These are phyloP conservation scores for Drosophila trichaetosa DNA, from an alignment of 2,888 invertebrate genomes.

Conservation along the genomic window DNA sequence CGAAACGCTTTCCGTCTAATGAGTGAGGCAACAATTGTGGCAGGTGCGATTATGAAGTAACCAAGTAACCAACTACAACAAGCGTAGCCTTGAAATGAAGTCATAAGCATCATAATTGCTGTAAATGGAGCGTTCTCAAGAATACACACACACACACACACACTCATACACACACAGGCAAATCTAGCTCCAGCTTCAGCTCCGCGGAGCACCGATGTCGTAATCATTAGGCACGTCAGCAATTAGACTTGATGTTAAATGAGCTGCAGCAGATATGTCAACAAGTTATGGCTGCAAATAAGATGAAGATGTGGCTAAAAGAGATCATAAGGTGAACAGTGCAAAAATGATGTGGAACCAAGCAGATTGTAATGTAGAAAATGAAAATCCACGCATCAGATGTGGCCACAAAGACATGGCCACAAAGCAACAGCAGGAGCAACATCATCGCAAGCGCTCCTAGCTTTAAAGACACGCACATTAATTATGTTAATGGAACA, in stretches of 20 bases:
- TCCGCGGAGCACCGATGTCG: background rate
- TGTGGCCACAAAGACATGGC: conserved; percentile 11
- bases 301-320: conserved; percentile 11
- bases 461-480: conserved; percentile 50
- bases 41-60: conserved; percentile 9
- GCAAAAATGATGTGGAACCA: conserved; percentile 9
- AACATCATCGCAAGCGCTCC: conserved; percentile 30
- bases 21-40: conserved; percentile 23
- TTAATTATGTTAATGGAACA: conserved; percentile 79
- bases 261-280: conserved; percentile 19
- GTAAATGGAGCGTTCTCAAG: conserved; percentile 23
- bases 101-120: conserved; percentile 26
- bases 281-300: conserved; percentile 1
- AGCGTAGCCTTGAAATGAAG: conserved; percentile 30
- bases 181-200: background rate
- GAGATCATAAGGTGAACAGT: conserved; percentile 28
- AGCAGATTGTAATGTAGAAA: conserved; percentile 25
- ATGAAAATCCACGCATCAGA: conserved; percentile 26
- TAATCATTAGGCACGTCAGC: conserved; percentile 30
- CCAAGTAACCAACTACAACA: background rate
- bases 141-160: conserved; percentile 7
- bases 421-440: conserved; percentile 1
- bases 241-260: conserved; percentile 42
- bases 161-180: too few species aligned
- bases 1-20: conserved; percentile 8